Conservation (phyloP, 2,888 invertebrate species). For the Caenorhabditis sp. region DNA sequence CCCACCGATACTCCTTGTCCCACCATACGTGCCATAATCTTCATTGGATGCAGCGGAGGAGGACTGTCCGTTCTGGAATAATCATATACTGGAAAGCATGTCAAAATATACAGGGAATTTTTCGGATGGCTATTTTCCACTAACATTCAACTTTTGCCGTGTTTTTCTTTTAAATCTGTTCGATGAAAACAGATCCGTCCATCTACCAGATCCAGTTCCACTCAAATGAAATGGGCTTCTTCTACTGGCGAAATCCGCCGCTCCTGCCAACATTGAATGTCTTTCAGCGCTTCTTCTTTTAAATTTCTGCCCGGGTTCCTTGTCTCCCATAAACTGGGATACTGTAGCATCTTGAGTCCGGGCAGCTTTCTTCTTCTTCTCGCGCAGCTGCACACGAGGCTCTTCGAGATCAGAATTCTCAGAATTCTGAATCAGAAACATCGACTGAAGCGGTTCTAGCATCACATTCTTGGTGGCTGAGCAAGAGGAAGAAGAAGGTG, state of each 20-base stretch:
- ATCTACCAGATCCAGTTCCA: slow-evolving; percentile 51
- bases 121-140: slow-evolving; percentile 1
- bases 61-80: slow-evolving; percentile 54
- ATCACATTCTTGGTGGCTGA: slow-evolving; percentile 44
- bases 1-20: slow-evolving; percentile 57
- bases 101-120: background rate
- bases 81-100: too few species aligned
- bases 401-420: slow-evolving; percentile 30
- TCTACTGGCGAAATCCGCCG: slow-evolving; percentile 64
- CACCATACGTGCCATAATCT: slow-evolving; percentile 57
- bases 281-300: slow-evolving; percentile 66
- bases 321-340: slow-evolving; percentile 50
- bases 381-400: slow-evolving; percentile 46
- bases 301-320: slow-evolving; percentile 47
- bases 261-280: slow-evolving; percentile 69
- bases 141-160: slow-evolving; percentile 55
- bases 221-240: slow-evolving; percentile 60
- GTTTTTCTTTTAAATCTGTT: slow-evolving; percentile 64
- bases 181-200: slow-evolving; percentile 71
- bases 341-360: slow-evolving; percentile 42
- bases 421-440: slow-evolving; percentile 23
- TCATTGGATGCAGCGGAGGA: slow-evolving; percentile 42
- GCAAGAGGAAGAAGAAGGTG: slow-evolving; percentile 33
- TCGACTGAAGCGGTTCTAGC: slow-evolving; percentile 26
- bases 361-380: slow-evolving; percentile 30